These are phyloP conservation scores for Drosophila eohydei DNA, from an alignment of 2,888 invertebrate genomes.

Conservation along the genomic window DNA sequence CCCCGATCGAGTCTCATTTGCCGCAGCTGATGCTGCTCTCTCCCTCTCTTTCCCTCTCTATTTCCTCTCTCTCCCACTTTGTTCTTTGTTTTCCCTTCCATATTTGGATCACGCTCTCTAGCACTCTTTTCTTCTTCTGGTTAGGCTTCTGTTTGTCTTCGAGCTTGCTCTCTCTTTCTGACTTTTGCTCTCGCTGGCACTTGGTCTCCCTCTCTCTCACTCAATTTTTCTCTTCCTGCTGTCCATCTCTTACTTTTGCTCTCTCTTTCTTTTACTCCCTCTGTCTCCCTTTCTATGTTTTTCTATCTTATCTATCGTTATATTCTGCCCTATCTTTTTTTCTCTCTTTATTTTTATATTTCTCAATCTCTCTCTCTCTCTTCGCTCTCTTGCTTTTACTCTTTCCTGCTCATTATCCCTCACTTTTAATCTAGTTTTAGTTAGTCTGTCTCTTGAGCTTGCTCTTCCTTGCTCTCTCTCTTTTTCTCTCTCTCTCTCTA, in stretches of 20 bases:
- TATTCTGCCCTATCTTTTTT: too few relatives aligned
- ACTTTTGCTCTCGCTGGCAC: too few relatives aligned
- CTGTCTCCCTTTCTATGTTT: neutral
- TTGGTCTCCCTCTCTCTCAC: too few relatives aligned
- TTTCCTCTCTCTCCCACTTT: neutral
- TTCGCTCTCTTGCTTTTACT: neutral
- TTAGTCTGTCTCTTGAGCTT: too few relatives aligned
- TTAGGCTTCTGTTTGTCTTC: neutral
- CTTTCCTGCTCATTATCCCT: neutral
- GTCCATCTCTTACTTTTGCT: too few relatives aligned
- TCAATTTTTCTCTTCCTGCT: too few relatives aligned
- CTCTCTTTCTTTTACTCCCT: too few relatives aligned
- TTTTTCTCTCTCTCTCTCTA: too few relatives aligned
- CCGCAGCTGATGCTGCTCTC: slow-evolving; percentile 9
- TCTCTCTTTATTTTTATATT: neutral
- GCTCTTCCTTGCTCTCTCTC: too few relatives aligned
- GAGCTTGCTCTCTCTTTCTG: neutral
- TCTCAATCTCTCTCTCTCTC: neutral
- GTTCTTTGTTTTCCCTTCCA: neutral
- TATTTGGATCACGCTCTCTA: neutral
- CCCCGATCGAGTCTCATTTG: slow-evolving; percentile 50
- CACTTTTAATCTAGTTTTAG: too few relatives aligned
- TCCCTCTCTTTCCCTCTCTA: neutral
- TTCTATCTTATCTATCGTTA: too few relatives aligned
- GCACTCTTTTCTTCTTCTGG: neutral